Evolutionary conservation across 2,113 vertebrate species (phyloP), one percentile per base, ranked within the genome.

Genomic region (Mus spicilegus): DNA sequence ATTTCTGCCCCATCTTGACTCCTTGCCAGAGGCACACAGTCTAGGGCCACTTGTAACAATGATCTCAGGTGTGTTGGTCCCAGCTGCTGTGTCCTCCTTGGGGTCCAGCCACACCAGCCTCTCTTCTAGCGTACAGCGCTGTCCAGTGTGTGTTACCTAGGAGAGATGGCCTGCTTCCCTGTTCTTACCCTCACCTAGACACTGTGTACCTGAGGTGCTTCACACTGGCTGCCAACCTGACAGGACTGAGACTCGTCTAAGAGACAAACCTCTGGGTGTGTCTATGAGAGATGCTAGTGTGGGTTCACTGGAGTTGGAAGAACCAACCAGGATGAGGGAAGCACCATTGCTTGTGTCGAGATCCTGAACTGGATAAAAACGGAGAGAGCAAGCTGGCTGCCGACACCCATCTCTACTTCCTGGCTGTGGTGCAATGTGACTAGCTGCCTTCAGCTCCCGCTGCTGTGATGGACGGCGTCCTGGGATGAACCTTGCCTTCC

Each of bases 151-250:
- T 92, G 1, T 3, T 17, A 33, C 39, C 77, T 5, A 13, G 70
- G 56, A n/a, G 82, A 14, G 67, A 14, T 73, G 82, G 42, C 51
- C 0, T 1, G 49, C 22, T 33, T 76, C 14, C 42, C 75, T 93
- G 67, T 84, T 90, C 42, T 67, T 19, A 80, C 80, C 76, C 49
- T 72, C 94, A 26, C 77, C 95, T n/a, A 9, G 54, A 78, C 14
- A 17, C 26, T 70, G 6, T 28, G 73, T n/a, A 26, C 11, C 2
- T 69, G 84, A 36, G 46, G 51, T 33, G 17, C 16, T 13, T 69
- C 22, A 51, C 28, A 69, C 8, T 22, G 63, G 26, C 80, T 28
- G 22, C 61, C 85, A 87, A 24, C 46, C 17, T 54, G 65, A n/a
- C 20, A 22, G 67, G 65, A 51, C 51, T 3, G 33, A 72, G 46